Evolutionary conservation across 2,888 invertebrate genomes (phyloP).

Genomic region (Agapostemon virescens): DNA sequence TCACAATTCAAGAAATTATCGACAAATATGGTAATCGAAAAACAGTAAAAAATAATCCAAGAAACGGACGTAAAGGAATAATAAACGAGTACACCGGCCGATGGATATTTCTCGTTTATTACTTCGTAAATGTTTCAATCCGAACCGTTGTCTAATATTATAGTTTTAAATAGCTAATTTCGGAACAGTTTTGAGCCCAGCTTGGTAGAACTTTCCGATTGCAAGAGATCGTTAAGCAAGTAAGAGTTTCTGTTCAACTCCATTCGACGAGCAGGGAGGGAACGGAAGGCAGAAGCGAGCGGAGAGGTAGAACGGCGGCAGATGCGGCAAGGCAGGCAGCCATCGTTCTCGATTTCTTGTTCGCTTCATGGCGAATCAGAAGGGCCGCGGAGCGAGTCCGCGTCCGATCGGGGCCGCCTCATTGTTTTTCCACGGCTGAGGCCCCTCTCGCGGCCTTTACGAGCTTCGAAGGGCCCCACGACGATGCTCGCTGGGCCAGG

Average conservation of each 20-base stretch:
- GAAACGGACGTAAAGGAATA: background rate
- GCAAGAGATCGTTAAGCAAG: background rate
- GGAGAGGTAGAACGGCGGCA: slow-evolving; percentile 21
- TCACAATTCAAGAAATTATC: background rate
- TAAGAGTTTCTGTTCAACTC: background rate
- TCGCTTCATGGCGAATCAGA: slow-evolving; percentile 75
- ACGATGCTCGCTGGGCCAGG: slow-evolving; percentile 54
- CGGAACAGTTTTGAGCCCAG: background rate
- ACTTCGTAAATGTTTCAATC: no score
- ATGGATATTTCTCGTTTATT: no score
- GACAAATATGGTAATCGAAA: background rate
- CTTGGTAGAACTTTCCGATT: background rate
- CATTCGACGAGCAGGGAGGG: background rate
- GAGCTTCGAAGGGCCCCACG: slow-evolving; percentile 62
- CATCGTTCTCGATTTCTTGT: slow-evolving; percentile 70
- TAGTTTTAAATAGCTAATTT: no score
- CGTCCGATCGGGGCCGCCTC: slow-evolving; percentile 68
- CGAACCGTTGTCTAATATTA: no score
- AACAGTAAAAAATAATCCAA: background rate
- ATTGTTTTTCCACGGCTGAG: slow-evolving; percentile 71
- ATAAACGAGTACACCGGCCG: background rate
- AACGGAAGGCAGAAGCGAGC: slow-evolving; percentile 12
- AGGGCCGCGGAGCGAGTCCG: slow-evolving; percentile 66
- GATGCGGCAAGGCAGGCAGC: slow-evolving; percentile 58
- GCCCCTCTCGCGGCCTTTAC: slow-evolving; percentile 65